These are phyloP conservation scores for Emydura subglobosa DNA, from an alignment of 2,113 vertebrate genomes.

Conservation along the genomic window DNA sequence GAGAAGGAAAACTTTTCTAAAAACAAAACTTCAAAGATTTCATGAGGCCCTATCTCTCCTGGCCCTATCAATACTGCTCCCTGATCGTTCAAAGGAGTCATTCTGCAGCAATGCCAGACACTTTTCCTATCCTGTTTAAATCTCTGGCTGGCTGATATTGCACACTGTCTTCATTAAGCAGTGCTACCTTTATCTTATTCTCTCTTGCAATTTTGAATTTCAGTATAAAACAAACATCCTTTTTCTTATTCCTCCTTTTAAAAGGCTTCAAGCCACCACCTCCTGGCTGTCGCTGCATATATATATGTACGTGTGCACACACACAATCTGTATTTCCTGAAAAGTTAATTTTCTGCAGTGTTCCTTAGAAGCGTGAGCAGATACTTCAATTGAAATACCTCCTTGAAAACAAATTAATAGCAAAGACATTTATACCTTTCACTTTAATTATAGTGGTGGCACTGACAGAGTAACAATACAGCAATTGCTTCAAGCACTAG, in stretches of 20 bases:
- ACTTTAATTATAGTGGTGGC: neutral
- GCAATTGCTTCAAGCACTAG: conserved; percentile 19
- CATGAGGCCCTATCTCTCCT: neutral
- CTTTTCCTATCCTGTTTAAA: neutral
- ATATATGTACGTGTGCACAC: neutral
- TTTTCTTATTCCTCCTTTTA: rapidly evolving
- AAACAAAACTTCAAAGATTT: neutral
- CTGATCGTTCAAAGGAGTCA: neutral
- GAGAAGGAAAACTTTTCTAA: neutral
- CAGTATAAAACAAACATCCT: neutral
- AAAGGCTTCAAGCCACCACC: neutral
- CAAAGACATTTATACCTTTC: neutral
- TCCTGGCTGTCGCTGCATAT: neutral
- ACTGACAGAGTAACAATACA: conserved; percentile 34
- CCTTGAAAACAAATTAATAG: conserved; percentile 6
- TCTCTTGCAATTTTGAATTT: neutral
- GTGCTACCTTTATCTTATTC: neutral
- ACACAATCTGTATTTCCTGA: neutral
- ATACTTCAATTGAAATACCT: neutral
- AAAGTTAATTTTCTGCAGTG: conserved; percentile 5
- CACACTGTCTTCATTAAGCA: conserved; percentile 6
- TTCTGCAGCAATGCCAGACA: neutral
- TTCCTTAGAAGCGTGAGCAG: neutral
- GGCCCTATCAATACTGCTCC: conserved; percentile 7
- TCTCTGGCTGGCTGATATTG: neutral